Evolutionary conservation across 2,797 vertebrate genomes (phyloP).

Genomic region (Neomorphus geoffroyi): DNA sequence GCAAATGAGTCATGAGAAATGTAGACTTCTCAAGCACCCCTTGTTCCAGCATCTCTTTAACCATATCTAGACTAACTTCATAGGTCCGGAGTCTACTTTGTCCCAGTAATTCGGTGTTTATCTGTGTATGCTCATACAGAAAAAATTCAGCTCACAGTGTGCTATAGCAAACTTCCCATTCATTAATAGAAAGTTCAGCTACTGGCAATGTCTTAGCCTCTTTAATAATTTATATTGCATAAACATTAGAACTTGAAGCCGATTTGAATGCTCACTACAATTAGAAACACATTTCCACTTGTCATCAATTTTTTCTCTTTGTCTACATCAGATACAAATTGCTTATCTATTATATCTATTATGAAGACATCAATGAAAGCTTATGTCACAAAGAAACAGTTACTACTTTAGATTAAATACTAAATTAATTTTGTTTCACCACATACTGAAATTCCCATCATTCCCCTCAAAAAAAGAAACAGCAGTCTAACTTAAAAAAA

Average conservation of each 20-base stretch:
- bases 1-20: rapidly evolving
- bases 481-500: not conserved
- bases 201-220: constrained; percentile 3
- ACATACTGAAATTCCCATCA: not conserved
- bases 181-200: not conserved
- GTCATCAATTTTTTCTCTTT: constrained; percentile 20
- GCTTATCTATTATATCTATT: not conserved
- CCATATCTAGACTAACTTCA: not conserved
- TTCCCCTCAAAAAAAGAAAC: not conserved
- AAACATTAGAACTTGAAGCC: constrained; percentile 49
- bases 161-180: not conserved
- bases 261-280: constrained; percentile 29
- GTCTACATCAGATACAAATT: constrained; percentile 17
- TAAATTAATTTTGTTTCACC: not conserved
- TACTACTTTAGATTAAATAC: not conserved
- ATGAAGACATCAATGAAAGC: not conserved
- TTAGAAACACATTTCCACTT: constrained; percentile 55
- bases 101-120: not conserved
- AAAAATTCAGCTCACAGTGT: not conserved
- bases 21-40: not conserved
- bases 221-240: constrained; percentile 44
- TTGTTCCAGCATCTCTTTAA: not conserved
- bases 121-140: not conserved
- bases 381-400: not conserved
- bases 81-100: not conserved